These are phyloP conservation scores for Diabrotica balteata DNA, from an alignment of 2,888 invertebrate genomes.

Conservation along the genomic window DNA sequence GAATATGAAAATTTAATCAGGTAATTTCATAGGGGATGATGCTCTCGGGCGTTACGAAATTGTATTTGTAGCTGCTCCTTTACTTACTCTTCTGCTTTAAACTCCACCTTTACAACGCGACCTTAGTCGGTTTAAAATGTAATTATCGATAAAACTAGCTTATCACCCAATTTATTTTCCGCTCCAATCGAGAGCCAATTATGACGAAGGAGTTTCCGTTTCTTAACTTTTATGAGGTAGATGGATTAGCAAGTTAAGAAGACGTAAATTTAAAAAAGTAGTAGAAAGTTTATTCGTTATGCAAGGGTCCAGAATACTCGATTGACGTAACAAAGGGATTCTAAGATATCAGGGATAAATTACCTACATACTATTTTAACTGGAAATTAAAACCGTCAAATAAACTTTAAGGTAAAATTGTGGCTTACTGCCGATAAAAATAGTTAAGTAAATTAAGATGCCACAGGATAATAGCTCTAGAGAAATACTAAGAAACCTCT, in stretches of 20 bases:
- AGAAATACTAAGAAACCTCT: no score
- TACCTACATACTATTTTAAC: no score
- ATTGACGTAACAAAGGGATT: no score
- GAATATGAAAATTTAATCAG: constrained; percentile 83
- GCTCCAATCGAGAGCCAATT: constrained; percentile 31
- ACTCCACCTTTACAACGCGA: constrained; percentile 38
- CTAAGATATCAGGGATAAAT: no score
- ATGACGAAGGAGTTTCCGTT: constrained; percentile 12
- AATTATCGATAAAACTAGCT: constrained; percentile 49
- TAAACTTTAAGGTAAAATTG: no score
- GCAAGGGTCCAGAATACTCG: no score
- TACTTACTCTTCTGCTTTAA: constrained; percentile 40
- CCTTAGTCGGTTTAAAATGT: constrained; percentile 46
- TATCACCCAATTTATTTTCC: constrained; percentile 46
- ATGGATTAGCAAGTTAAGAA: constrained; percentile 4
- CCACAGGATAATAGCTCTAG: no score
- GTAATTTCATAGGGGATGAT: constrained; percentile 71
- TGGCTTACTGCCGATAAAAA: no score
- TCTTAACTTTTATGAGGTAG: constrained; percentile 10
- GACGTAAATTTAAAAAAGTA: no score
- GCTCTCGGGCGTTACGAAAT: constrained; percentile 53
- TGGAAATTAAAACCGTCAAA: no score
- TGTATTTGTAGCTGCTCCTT: constrained; percentile 49
- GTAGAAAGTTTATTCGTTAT: no score
- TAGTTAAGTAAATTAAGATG: no score